Conservation (phyloP, 2,797 vertebrate species). For the Rhinichthys osculus region DNA sequence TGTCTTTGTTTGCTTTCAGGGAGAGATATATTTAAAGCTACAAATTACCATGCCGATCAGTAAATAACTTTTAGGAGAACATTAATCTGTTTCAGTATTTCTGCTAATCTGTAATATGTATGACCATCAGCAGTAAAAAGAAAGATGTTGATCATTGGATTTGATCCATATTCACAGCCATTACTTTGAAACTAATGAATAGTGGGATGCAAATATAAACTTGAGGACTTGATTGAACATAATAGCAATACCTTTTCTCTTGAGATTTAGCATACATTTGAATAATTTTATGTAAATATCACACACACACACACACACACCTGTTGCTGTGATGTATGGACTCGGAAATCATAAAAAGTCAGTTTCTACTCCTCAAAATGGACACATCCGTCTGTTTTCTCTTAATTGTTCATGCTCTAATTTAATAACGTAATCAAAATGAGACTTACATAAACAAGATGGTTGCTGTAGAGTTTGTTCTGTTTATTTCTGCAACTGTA, state of each 20-base stretch:
- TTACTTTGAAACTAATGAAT: background rate
- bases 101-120: background rate
- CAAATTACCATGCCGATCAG: constrained; percentile 62
- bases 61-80: constrained; percentile 65
- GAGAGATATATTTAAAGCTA: constrained; percentile 68
- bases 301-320: background rate
- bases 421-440: constrained; percentile 19
- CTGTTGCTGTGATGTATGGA: constrained; percentile 12
- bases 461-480: background rate
- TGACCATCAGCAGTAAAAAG: background rate
- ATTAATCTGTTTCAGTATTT: background rate
- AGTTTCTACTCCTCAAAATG: background rate
- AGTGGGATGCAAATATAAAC: background rate
- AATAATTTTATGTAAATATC: background rate
- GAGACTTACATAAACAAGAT: background rate
- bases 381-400: constrained; percentile 22
- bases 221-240: background rate
- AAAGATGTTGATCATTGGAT: background rate
- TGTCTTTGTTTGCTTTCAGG: constrained; percentile 57
- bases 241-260: background rate
- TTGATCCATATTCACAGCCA: background rate
- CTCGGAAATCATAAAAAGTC: background rate
- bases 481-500: constrained; percentile 29
- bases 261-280: background rate
- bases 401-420: constrained; percentile 28